Conservation (phyloP, 1,140 invertebrate species). For the Zaprionus camerounensis region DNA sequence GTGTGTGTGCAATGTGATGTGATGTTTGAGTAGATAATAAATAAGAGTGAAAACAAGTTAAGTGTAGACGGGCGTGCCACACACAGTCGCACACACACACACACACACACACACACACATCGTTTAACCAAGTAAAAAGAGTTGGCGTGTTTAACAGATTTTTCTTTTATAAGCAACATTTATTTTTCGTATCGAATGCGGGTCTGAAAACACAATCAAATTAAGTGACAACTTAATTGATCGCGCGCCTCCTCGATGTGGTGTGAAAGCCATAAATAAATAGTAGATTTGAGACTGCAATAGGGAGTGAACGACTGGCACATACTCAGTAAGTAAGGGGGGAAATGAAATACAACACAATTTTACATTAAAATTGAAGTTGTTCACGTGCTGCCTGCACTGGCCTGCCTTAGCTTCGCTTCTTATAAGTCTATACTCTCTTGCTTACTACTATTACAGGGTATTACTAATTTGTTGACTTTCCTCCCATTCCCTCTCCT, state of each 20-base stretch:
- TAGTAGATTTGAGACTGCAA: neutral
- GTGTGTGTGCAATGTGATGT: neutral
- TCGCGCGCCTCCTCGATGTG: slow-evolving; percentile 32
- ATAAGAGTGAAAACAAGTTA: slow-evolving; percentile 74
- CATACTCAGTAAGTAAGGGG: neutral
- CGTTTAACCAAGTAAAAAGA: slow-evolving; percentile 54
- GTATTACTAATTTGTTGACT: neutral
- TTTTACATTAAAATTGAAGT: too few relatives aligned
- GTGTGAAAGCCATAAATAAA: slow-evolving; percentile 69
- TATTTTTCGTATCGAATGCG: slow-evolving; percentile 44
- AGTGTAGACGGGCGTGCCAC: slow-evolving; percentile 56
- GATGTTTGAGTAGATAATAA: slow-evolving; percentile 61
- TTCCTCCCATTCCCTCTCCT: neutral
- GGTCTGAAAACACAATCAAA: slow-evolving; percentile 57
- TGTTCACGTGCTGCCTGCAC: neutral
- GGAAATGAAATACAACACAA: neutral
- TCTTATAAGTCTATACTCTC: neutral
- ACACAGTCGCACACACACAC: slow-evolving; percentile 8
- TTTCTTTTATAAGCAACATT: slow-evolving; percentile 34
- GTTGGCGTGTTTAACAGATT: slow-evolving; percentile 55
- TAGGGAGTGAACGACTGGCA: neutral
- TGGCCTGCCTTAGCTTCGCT: neutral
- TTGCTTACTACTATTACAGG: neutral
- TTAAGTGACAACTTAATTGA: slow-evolving; percentile 77
- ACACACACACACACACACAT: slow-evolving; percentile 1